phyloP scores from a whole-genome alignment of 30 jellyfish, hydroid and myxozoan species.

The Chrysaora quinquecirrha region DNA sequence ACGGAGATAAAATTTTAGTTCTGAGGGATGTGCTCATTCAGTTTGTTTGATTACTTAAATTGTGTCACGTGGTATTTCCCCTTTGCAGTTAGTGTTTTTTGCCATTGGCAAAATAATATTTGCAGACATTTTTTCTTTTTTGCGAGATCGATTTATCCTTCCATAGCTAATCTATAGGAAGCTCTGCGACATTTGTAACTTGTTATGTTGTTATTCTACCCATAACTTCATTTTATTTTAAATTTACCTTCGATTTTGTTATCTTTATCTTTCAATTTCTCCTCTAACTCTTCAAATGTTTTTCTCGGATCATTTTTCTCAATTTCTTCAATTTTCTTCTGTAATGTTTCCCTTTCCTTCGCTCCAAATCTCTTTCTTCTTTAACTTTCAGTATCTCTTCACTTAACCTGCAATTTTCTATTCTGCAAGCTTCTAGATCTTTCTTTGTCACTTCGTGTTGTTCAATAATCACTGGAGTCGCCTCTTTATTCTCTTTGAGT shows the following conservation, averaged over 20 bases:
- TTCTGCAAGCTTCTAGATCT: not conserved
- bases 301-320: not conserved
- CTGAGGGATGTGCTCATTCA: too few relatives aligned
- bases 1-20: too few relatives aligned
- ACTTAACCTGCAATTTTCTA: not conserved
- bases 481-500: slow-evolving; percentile 10
- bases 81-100: too few relatives aligned
- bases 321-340: slow-evolving; percentile 1
- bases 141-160: too few relatives aligned
- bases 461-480: not conserved
- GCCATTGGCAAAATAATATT: too few relatives aligned
- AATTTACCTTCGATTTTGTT: not conserved
- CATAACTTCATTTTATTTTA: too few relatives aligned
- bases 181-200: too few relatives aligned
- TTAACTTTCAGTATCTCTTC: slow-evolving; percentile 3
- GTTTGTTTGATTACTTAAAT: too few relatives aligned
- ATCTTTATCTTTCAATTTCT: not conserved
- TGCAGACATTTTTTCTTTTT: too few relatives aligned
- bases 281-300: not conserved
- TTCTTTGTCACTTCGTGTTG: not conserved
- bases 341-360: slow-evolving; percentile 24
- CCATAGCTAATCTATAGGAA: too few relatives aligned
- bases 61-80: too few relatives aligned
- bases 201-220: too few relatives aligned
- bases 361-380: slow-evolving; percentile 48